phyloP scores from a whole-genome alignment of 2,797 vertebrate genomes.

The Hemibagrus guttatus region DNA sequence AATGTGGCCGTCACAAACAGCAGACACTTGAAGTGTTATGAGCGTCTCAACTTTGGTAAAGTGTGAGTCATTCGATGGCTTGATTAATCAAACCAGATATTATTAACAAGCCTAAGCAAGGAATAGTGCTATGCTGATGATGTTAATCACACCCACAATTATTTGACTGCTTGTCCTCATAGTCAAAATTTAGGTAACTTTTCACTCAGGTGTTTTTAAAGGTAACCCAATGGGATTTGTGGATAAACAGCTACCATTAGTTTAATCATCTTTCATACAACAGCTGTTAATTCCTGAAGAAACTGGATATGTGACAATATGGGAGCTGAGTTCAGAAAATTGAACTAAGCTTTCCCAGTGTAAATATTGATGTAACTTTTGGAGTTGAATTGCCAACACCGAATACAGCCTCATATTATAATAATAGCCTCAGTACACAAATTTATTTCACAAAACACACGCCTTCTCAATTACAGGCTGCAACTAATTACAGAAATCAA shows the following conservation, averaged over 20 bases:
- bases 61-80: background rate
- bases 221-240: background rate
- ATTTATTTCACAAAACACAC: background rate
- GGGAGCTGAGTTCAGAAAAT: background rate
- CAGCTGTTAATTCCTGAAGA: background rate
- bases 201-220: background rate
- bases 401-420: background rate
- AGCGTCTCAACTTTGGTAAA: background rate
- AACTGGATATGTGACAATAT: background rate
- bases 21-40: background rate
- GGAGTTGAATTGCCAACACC: background rate
- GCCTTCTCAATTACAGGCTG: background rate
- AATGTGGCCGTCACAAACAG: constrained; percentile 8
- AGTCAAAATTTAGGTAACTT: background rate
- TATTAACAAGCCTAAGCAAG: background rate
- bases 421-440: background rate
- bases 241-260: background rate
- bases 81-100: background rate
- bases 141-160: background rate
- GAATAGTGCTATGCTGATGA: background rate
- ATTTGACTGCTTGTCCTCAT: background rate
- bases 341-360: background rate
- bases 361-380: background rate
- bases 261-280: background rate
- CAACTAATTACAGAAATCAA: background rate